A percentile compares a stretch with the other conserved stretches of the same genome.
These are phyloP conservation scores for Hanleya hanleyi DNA, from an alignment of 2,888 invertebrate genomes.

Conservation along the genomic window DNA sequence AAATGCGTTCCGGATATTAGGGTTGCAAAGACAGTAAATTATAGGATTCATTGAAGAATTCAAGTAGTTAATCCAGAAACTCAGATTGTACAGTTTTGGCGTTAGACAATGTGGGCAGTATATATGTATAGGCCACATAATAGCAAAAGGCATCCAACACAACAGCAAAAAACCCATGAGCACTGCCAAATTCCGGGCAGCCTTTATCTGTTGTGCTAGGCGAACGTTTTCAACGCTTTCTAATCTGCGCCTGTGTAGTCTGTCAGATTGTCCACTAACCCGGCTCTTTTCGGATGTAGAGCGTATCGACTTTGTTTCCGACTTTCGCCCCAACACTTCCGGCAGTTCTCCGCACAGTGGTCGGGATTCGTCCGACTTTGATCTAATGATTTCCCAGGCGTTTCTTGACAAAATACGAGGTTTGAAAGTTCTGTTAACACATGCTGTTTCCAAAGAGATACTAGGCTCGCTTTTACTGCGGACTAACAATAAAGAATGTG, in stretches of 20 bases:
- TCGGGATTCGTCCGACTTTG: neutral
- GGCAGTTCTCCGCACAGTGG: neutral
- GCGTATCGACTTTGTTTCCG: neutral
- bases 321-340: neutral
- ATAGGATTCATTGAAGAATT: constrained; percentile 79
- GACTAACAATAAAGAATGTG: neutral
- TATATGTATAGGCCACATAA: constrained; percentile 91
- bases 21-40: constrained; percentile 79
- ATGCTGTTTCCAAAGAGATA: neutral
- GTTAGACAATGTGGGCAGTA: constrained; percentile 74
- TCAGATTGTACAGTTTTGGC: constrained; percentile 39
- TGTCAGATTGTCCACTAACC: neutral
- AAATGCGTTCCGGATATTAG: neutral
- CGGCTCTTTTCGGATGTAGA: neutral
- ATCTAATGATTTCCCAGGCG: neutral
- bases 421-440: neutral
- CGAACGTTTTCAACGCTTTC: neutral
- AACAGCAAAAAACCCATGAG: constrained; percentile 97
- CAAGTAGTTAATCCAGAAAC: constrained; percentile 61
- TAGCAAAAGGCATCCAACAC: constrained; percentile 97
- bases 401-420: neutral
- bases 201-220: constrained; percentile 96
- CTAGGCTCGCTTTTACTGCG: neutral
- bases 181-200: constrained; percentile 95
- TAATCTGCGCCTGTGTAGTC: neutral